phyloP scores from a whole-genome alignment of 2,113 vertebrate genomes.

The Cathartes aura region DNA sequence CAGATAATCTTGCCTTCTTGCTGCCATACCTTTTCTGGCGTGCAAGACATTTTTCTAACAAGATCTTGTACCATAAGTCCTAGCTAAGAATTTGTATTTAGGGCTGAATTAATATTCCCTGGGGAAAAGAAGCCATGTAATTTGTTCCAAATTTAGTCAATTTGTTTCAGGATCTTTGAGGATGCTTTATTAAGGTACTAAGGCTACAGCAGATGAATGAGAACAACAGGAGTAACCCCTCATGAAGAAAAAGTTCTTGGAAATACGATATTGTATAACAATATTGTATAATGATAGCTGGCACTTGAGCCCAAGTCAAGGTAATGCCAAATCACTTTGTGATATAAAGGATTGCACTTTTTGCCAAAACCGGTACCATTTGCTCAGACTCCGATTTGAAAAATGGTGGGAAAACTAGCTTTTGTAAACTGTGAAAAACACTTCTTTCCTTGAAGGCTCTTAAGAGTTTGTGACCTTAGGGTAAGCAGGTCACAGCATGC shows the following conservation, averaged over 20 bases:
- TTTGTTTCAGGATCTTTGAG: neutral
- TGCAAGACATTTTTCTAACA: neutral
- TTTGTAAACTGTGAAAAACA: neutral
- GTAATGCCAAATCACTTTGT: neutral
- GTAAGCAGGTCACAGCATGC: neutral
- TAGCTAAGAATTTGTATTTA: neutral
- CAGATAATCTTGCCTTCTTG: neutral
- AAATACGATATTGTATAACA: neutral
- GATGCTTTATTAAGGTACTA: neutral
- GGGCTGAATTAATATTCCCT: neutral
- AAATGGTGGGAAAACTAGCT: neutral
- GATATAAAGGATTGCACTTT: neutral
- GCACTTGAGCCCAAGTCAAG: neutral
- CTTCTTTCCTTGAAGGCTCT: neutral
- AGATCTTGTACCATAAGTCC: neutral
- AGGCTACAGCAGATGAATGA: neutral
- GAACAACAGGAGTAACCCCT: neutral
- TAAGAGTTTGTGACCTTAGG: neutral
- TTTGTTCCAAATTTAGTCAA: neutral
- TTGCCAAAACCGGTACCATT: neutral
- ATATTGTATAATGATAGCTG: neutral
- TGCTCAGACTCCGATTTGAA: neutral
- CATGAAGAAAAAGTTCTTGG: neutral
- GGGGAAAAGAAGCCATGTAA: neutral
- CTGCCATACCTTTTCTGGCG: rapidly evolving